Conservation (phyloP, 1,140 invertebrate genomes). For the Drosophila rufa region DNA sequence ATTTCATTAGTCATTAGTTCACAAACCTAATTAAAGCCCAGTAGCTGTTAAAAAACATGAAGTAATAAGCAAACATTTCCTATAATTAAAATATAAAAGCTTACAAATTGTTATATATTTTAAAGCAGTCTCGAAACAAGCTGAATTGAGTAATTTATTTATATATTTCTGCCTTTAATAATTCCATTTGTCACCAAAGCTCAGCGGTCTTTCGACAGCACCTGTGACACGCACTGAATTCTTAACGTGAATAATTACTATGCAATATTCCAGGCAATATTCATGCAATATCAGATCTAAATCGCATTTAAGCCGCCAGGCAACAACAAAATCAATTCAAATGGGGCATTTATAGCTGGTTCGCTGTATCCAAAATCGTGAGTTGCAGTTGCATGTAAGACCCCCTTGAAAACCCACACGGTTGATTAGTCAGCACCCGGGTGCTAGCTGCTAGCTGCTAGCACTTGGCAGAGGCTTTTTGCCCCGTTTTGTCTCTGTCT, state of each 20-base stretch:
- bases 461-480: constrained; percentile 23
- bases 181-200: constrained; percentile 1
- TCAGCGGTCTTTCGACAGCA: constrained; percentile 20
- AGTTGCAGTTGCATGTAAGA: constrained; percentile 45
- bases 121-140: neutral
- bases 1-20: neutral
- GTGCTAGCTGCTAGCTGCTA: neutral
- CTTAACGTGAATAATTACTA: constrained; percentile 38
- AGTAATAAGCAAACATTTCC: neutral
- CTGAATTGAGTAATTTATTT: neutral
- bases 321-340: constrained; percentile 41
- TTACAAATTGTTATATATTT: too few species aligned
- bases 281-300: constrained; percentile 33
- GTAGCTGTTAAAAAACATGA: neutral
- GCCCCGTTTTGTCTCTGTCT: constrained; percentile 26
- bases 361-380: constrained; percentile 49
- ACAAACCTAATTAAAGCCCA: too few species aligned
- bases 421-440: constrained; percentile 70
- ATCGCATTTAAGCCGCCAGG: constrained; percentile 19
- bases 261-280: constrained; percentile 20
- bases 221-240: constrained; percentile 41
- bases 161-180: neutral
- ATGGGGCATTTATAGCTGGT: constrained; percentile 56
- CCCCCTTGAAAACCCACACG: constrained; percentile 28
- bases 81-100: neutral